phyloP scores from a whole-genome alignment of 2,113 vertebrate genomes.

The Vireo altiloquus region DNA sequence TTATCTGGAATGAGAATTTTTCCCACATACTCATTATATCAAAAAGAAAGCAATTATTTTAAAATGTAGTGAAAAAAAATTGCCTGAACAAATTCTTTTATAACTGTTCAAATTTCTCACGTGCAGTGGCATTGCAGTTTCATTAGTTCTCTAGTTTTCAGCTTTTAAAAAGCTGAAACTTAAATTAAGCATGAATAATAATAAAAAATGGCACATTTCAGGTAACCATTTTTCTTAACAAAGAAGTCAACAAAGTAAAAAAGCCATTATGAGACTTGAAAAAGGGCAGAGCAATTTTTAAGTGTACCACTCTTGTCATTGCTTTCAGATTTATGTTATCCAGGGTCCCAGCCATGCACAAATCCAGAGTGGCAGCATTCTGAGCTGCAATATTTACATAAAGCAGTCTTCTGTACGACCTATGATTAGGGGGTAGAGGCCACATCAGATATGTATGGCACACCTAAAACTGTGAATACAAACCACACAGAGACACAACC shows the following conservation, averaged over 20 bases:
- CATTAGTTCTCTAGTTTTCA: neutral
- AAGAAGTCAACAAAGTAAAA: neutral
- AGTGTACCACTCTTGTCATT: neutral
- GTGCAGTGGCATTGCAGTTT: neutral
- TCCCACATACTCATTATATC: neutral
- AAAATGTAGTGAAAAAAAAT: neutral
- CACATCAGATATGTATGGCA: neutral
- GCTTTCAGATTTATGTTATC: neutral
- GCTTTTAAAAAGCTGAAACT: neutral
- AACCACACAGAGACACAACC: neutral
- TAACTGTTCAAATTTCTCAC: neutral
- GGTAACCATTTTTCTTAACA: neutral
- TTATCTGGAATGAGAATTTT: neutral
- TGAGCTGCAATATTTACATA: neutral
- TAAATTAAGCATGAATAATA: neutral
- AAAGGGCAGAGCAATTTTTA: neutral
- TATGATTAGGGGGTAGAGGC: fast-evolving
- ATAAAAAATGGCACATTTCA: neutral
- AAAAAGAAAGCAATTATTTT: neutral
- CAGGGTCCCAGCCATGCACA: neutral
- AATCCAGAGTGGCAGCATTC: neutral
- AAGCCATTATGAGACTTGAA: neutral
- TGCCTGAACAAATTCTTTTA: neutral
- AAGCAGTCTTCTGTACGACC: neutral
- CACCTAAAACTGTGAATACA: neutral